Conservation (phyloP, 2,113 vertebrate genomes). For the Castor canadensis region DNA sequence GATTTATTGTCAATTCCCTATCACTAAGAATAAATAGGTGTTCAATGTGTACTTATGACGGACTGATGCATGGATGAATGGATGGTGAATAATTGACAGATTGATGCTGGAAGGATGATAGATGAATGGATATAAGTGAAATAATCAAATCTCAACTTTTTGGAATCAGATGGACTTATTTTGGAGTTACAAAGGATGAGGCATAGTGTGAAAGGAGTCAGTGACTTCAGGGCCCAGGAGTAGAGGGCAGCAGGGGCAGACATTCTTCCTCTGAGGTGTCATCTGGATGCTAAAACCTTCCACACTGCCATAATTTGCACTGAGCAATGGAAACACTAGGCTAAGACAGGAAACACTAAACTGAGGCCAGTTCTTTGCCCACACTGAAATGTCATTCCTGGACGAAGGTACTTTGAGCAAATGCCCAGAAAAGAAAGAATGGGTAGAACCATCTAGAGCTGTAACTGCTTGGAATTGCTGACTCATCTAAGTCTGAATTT, state of each 20-base stretch:
- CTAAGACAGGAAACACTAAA: neutral
- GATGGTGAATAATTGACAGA: too few relatives aligned
- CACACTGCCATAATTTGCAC: neutral
- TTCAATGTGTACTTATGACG: neutral
- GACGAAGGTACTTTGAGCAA: neutral
- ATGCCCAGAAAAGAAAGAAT: neutral
- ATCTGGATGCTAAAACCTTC: neutral
- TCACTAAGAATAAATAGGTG: neutral
- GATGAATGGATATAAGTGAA: neutral
- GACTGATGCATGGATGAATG: neutral
- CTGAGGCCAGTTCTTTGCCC: slow-evolving; percentile 1
- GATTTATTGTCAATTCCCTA: neutral
- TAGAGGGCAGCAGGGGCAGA: neutral
- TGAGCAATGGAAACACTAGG: neutral
- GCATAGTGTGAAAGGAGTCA: neutral
- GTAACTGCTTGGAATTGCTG: neutral
- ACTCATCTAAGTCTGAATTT: neutral
- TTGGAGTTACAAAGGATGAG: neutral
- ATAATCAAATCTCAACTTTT: neutral
- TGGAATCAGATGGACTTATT: neutral
- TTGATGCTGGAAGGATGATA: neutral
- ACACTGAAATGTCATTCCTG: neutral
- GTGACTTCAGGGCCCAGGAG: neutral
- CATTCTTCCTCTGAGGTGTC: slow-evolving; percentile 12
- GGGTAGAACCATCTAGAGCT: neutral